phyloP scores from a whole-genome alignment of 2,113 vertebrate genomes.

The Podocnemis expansa region DNA sequence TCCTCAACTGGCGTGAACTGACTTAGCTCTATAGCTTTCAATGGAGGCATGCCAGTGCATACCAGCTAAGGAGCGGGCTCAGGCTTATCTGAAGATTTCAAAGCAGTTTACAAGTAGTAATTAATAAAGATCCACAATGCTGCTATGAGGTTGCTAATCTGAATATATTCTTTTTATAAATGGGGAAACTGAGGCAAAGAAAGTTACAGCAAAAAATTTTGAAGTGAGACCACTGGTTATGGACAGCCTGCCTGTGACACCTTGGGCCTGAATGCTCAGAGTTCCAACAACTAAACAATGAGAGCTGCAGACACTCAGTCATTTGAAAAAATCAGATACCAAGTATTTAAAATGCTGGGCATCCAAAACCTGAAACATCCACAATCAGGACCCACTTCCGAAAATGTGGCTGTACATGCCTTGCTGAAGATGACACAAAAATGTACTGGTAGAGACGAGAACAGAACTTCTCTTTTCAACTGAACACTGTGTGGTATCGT shows the following conservation, averaged over 20 bases:
- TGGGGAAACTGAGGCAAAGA: not conserved
- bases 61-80: slow-evolving; percentile 13
- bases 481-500: not conserved
- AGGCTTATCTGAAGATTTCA: not conserved
- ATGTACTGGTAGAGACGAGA: not conserved
- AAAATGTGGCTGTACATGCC: not conserved
- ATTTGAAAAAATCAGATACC: not conserved
- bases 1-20: slow-evolving; percentile 53
- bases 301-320: not conserved
- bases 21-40: slow-evolving; percentile 9
- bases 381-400: not conserved
- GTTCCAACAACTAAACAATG: not conserved
- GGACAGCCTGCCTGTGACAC: not conserved
- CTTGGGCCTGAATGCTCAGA: accelerated
- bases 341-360: not conserved
- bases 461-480: not conserved
- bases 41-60: not conserved
- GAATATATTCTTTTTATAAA: not conserved
- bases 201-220: not conserved
- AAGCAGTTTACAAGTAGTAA: not conserved
- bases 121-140: not conserved
- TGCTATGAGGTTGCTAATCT: not conserved
- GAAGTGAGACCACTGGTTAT: not conserved
- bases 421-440: not conserved
- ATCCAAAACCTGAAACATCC: not conserved